Base-by-base conservation (phyloP, 2,113 vertebrate species). In the Eubucco bourcierii region DNA sequence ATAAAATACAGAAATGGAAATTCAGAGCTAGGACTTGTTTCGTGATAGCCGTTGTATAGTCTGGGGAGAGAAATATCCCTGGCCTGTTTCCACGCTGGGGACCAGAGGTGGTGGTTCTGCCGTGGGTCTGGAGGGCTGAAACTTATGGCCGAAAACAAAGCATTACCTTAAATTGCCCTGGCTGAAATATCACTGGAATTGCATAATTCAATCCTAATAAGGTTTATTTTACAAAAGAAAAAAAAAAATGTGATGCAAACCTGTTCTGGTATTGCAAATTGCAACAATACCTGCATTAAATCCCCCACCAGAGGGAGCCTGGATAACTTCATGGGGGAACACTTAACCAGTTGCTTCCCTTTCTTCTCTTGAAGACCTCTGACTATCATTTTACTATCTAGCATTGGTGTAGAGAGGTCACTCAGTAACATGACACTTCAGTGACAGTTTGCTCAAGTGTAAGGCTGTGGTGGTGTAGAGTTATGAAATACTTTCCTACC, bases 261-360 rank as follows among this genome's bases (percentile, higher is more conserved):
- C 50, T 78, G 23, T 67, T 93, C 33, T 60, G 25, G 2, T 25
- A 1, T 12, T 52, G 70, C 19, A 59, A 86, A 31, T 25, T 63
- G 47, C 34, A 76, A 23, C 37, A 10, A 3, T 68, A 15, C 67
- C 14, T 55, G 1, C 59, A 23, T 80, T 55, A 72, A 74, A 65
- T 80, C 37, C 25, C 16, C 96, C 96, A 95, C 85, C 70, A 96
- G 96, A 95, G 95, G 96, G 95, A 96, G 96, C 88, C 66, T 86
- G 66, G 50, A 81, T 81, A 78, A 73, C 59, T 90, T 79, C 4
- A 19, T 41, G 73, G 78, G 76, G 71, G 59, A 71, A 91, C 78
- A 90, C 88, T 41, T 90, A 84, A 80, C 71, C 68, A 41, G 27
- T 80, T 75, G 82, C 29, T 90, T 81, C 10, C 19, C 29, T 80